Base-by-base conservation (phyloP, 2,797 vertebrate species). In the Telmatherina bonti region DNA sequence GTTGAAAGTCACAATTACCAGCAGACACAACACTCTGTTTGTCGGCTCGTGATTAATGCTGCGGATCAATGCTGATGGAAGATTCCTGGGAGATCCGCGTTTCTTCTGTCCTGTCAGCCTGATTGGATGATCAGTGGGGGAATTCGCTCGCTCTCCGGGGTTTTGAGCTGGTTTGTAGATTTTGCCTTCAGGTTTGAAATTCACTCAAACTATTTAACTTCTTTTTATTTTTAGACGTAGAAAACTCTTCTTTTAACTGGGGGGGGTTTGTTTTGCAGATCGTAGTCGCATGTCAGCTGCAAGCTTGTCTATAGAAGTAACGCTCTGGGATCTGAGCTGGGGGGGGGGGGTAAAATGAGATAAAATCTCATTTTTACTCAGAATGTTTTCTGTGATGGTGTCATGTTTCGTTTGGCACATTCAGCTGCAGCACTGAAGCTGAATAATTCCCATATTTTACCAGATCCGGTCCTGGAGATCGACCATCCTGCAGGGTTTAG, bases 11-110 rank as follows among this genome's bases (percentile, higher is more conserved):
- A 91, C 89, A 90, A 92, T 92, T 92, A 92, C 90, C 88, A 85
- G 86, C 89, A 91, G 86, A 92, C 87, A 92, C 86, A 92, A 93
- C 92, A 91, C 74, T 86, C 89, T 92, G 90, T 92, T 93, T 91
- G 92, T 91, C 87, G 85, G 87, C 84, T 85, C 67, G 64, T 93
- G 90, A 93, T 92, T 92, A 91, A 92, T 92, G 90, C 45, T 77
- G 85, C 72, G 86, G 75, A 89, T 92, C 88, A 88, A 84, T 77
- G 82, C 74, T 88, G 92, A 91, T 84, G 76, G 91, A 93, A 84
- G 90, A 89, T 90, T 90, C 88, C 90, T 83, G 41, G 15, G 83
- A 89, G 86, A 85, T 76, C 68, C 86, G 82, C 79, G 78, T 75
- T 68, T 83, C 79, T 87, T 71, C 71, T 78, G 81, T 75, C 84